Evolutionary conservation across 35 echinoderm and acorn worm species (phyloP).

Genomic region (Holothuria glaberrima): DNA sequence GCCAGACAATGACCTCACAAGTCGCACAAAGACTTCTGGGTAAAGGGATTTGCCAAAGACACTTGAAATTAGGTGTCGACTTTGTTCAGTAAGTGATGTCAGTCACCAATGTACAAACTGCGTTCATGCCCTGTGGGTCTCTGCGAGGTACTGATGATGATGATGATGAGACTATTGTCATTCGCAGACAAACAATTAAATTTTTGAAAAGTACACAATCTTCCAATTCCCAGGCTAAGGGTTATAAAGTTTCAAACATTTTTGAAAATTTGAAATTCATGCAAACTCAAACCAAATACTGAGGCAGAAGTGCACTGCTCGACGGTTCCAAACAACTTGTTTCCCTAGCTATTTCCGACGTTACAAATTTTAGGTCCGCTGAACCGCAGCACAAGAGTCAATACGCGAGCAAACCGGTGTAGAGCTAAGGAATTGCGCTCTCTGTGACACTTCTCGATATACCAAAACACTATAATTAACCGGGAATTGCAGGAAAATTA

Average conservation of each 20-base stretch:
- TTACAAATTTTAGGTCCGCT: not conserved
- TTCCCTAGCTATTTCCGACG: not conserved
- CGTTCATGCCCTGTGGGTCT: no score
- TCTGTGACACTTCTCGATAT: not conserved
- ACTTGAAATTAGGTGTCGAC: not conserved
- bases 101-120: not conserved
- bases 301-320: not conserved
- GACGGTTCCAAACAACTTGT: not conserved
- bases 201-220: not conserved
- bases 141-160: no score
- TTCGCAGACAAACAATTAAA: not conserved
- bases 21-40: constrained; percentile 36
- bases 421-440: constrained; percentile 26
- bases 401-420: not conserved
- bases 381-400: not conserved
- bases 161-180: no score
- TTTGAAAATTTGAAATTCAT: not conserved
- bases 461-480: not conserved
- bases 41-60: not conserved
- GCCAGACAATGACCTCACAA: constrained; percentile 36
- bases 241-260: not conserved
- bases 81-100: not conserved
- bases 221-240: not conserved
- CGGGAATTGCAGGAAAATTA: constrained; percentile 1
- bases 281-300: not conserved